Base-by-base conservation (phyloP, 2,888 invertebrate genomes). In the Griposia aprilina region DNA sequence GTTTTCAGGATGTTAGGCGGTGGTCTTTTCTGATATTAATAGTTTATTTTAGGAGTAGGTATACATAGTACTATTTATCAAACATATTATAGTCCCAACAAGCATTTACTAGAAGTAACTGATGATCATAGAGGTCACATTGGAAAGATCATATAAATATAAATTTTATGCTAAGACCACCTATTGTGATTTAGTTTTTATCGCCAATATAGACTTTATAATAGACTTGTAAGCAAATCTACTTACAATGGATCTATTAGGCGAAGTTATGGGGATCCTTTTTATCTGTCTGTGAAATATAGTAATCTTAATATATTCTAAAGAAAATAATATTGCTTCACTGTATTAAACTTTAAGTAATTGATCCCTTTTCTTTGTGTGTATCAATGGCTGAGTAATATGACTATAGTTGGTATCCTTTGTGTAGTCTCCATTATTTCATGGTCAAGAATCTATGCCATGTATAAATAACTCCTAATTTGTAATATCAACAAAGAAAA, bases 401-500 rank as follows among this genome's bases (percentile, higher is more conserved):
- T 26, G 6, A 36, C 41, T 20, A n/a, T 20, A 11, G 6, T 36
- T 62, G 23, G 23, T 23, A 52, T 59, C 52, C 11, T 45, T 52
- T 82, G 17, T 52, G 45, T 59, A 52, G 52, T 23, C 45, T 52
- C 30, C 57, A 74, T 82, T 45, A 82, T 66, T 59, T 59, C 36
- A 82, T 26, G 82, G 62, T 41, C 57, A 75, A 65, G 23, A 75
- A 79, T 82, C 36, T 79, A 45, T 76, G 50, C 36, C 59, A 73
- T 79, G 76, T 72, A 78, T 81, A 82, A 80, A 84, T 80, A 80
- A 85, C 78, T 48, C 57, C 59, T 82, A 82, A 80, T 85, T 88
- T 81, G 71, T 72, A 67, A 69, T 79, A 74, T 81, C 80, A 75
- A 82, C 82, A 87, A 85, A 83, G 86, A 83, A 82, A 86, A 85